Base-by-base conservation (phyloP, 2,888 invertebrate species). In the Notocelia uddmanniana region DNA sequence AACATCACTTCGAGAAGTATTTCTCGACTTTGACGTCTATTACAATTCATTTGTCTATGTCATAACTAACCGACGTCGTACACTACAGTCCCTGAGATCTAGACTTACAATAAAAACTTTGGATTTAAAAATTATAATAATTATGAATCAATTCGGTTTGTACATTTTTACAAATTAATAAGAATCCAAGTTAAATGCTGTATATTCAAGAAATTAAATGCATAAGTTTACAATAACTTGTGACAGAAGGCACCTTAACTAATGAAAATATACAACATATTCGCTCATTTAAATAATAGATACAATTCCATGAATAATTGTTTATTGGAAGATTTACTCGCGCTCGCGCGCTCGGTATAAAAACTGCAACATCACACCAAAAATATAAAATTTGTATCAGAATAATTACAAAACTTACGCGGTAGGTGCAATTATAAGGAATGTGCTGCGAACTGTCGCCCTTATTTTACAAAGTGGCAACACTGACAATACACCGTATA, bases 61-160 rank as follows among this genome's bases (percentile, higher is more conserved):
- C 83, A 90, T 82, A 90, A 90, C 88, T 89, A 88, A 89, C 82
- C 83, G 81, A 80, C 79, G 76, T 79, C 75, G 76, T 76, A 68
- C 68, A 62, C 52, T 31, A 58, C 45, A 57, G 59, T 48, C 68
- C 68, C 85, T 93, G 93, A 93, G 93, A 93, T 93, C 93, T 93
- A 91, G 89, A 82, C 92, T 93, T 93, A 92, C 82, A 89, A 89
- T 90, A 91, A 87, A 82, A 92, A 92, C 93, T 93, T 93, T 93
- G 93, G 93, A 93, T 92, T n/a, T 89, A 88, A 68, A 87, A 89
- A 89, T 90, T 88, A 91, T 85, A 85, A 87, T 89, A 88, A 88
- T 88, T 88, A 88, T 89, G 83, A 88, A 83, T 83, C 83, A 79
- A 78, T 81, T 80, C 78, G 80, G 85, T 90, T 91, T 93, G 88